These are phyloP conservation scores for Stegodyphus mimosarum DNA, from an alignment of 1,140 invertebrate genomes.

Conservation along the genomic window DNA sequence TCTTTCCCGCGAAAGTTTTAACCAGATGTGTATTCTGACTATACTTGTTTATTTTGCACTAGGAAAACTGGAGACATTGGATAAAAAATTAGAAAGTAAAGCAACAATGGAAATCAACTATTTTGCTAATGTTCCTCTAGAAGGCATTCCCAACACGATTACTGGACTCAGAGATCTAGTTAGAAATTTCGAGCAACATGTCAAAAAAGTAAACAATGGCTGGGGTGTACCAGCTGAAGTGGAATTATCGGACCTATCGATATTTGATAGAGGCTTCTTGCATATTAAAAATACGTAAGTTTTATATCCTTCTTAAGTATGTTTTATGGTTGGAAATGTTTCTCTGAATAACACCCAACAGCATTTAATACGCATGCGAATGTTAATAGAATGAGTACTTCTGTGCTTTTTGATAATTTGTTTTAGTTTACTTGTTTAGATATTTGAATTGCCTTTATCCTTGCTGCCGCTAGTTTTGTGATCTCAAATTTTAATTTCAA, in stretches of 20 bases:
- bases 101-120: slow-evolving; percentile 56
- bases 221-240: slow-evolving; percentile 45
- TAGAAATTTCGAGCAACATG: slow-evolving; percentile 45
- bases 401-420: too few relatives aligned
- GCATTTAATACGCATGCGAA: too few relatives aligned
- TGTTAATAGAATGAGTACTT: too few relatives aligned
- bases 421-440: too few relatives aligned
- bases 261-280: not conserved
- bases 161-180: slow-evolving; percentile 48
- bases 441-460: too few relatives aligned
- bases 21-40: not conserved
- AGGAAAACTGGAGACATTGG: slow-evolving; percentile 46
- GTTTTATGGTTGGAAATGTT: not conserved
- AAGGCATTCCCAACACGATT: slow-evolving; percentile 42
- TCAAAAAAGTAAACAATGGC: slow-evolving; percentile 32
- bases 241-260: slow-evolving; percentile 28
- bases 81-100: slow-evolving; percentile 22
- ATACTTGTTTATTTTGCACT: not conserved
- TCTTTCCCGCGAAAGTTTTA: too few relatives aligned
- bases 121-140: slow-evolving; percentile 56
- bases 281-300: slow-evolving; percentile 21
- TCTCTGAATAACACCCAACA: too few relatives aligned
- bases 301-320: not conserved
- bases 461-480: too few relatives aligned
- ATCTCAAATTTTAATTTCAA: too few relatives aligned